Evolutionary conservation across 2,888 invertebrate genomes (phyloP).

Genomic region (Tetranychus truncatus): DNA sequence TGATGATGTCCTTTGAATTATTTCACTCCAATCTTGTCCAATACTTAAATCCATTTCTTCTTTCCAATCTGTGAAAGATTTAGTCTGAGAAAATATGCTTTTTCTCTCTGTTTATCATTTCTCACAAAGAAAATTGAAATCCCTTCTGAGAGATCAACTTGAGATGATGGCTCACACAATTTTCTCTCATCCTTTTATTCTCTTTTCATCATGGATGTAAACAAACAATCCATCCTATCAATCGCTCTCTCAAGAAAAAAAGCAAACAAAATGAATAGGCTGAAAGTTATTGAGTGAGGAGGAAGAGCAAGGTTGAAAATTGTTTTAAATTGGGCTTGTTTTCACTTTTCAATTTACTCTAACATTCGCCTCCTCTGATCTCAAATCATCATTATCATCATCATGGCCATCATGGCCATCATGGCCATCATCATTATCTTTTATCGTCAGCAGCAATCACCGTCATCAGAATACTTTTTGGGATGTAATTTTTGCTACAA

Average conservation of each 20-base stretch:
- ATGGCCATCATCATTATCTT: not conserved
- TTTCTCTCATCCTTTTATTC: not conserved
- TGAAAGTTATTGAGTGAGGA: not conserved
- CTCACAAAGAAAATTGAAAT: not conserved
- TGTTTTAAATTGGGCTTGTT: not conserved
- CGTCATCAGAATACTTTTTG: not conserved
- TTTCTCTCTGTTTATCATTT: not conserved
- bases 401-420: too few relatives aligned
- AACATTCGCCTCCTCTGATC: not conserved
- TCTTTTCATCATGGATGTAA: not conserved
- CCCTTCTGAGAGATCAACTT: not conserved
- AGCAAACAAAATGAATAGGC: not conserved
- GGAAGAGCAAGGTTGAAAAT: not conserved
- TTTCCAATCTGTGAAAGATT: not conserved
- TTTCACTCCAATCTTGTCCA: not conserved
- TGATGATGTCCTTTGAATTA: not conserved
- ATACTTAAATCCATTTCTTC: not conserved
- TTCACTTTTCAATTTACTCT: not conserved
- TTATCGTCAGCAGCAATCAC: not conserved
- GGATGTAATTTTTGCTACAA: not conserved
- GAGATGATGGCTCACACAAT: not conserved
- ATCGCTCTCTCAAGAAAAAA: not conserved
- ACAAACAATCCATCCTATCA: not conserved
- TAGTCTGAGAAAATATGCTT: not conserved
- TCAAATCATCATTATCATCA: not conserved